Evolutionary conservation across 2,797 vertebrate genomes (phyloP).

Genomic region (Mus caroli): DNA sequence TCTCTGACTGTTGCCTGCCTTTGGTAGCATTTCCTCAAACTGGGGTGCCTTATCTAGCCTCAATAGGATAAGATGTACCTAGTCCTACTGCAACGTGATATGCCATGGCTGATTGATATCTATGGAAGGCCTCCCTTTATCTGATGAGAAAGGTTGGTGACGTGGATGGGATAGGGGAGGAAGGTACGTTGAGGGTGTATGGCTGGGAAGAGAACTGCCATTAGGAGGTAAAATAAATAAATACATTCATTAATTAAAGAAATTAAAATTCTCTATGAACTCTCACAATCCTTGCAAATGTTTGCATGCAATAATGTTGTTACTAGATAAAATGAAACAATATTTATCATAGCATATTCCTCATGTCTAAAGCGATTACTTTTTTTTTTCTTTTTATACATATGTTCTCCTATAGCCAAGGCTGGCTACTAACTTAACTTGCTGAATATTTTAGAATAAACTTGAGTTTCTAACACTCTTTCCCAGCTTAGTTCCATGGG

Average conservation of each 20-base stretch:
- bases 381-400: background rate
- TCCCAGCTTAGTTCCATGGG: background rate
- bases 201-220: background rate
- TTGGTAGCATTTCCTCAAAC: background rate
- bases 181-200: background rate
- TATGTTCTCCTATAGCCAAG: background rate
- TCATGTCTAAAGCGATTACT: background rate
- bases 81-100: background rate
- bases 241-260: background rate
- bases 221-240: background rate
- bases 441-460: background rate
- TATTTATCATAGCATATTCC: background rate
- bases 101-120: background rate
- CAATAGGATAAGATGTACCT: background rate
- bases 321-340: background rate
- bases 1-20: background rate
- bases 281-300: background rate
- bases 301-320: background rate
- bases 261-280: background rate
- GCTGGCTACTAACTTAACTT: background rate
- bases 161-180: background rate
- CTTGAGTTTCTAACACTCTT: background rate
- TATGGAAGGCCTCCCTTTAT: background rate
- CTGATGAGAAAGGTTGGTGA: background rate
- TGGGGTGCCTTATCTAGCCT: background rate